Base-by-base conservation (phyloP, 2,113 vertebrate genomes). In the Eulemur macaco region DNA sequence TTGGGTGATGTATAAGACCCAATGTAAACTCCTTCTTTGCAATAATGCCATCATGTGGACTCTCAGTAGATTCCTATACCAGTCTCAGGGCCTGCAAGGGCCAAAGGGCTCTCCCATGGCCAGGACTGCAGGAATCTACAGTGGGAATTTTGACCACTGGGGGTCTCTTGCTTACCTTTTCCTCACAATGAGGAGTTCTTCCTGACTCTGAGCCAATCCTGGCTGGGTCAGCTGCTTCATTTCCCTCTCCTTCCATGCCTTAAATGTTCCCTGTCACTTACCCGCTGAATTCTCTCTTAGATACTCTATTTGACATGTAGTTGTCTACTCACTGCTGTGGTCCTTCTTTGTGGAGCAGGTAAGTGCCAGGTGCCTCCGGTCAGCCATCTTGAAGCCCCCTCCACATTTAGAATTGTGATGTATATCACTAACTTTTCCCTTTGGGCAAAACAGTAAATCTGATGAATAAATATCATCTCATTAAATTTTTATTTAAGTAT, bases 401-500 rank as follows among this genome's bases (percentile, higher is more conserved):
- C 18, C 31, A n/a, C 11, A 56, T 86, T 96, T 27, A 81, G 90
- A 81, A 74, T 54, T 45, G 69, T 60, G 27, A 73, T 9, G 50
- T 69, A 25, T 54, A 34, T 68, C n/a, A 8, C 15, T 42, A 74
- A 66, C 60, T 86, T 63, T 81, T 58, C 39, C 27, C 66, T 52
- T 68, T 31, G 64, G 39, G 17, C 42, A 82, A 76, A 63, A 27
- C 10, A 34, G 12, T 10, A 9, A 63, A 37, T 63, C 12, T 85
- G 52, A 60, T 37, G 58, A 20, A 54, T 83, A 77, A 64, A 39
- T 91, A 50, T 1, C 8, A 78, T 83, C 21, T 58, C 39, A 86
- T 60, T 82, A 76, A 68, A 76, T 94, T 91, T 81, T 82, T 3
- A 78, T 96, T 71, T 74, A 73, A 63, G 20, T 82, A 83, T 60